Evolutionary conservation across 2,888 invertebrate genomes (phyloP).

Genomic region (Monoplex corrugatus): DNA sequence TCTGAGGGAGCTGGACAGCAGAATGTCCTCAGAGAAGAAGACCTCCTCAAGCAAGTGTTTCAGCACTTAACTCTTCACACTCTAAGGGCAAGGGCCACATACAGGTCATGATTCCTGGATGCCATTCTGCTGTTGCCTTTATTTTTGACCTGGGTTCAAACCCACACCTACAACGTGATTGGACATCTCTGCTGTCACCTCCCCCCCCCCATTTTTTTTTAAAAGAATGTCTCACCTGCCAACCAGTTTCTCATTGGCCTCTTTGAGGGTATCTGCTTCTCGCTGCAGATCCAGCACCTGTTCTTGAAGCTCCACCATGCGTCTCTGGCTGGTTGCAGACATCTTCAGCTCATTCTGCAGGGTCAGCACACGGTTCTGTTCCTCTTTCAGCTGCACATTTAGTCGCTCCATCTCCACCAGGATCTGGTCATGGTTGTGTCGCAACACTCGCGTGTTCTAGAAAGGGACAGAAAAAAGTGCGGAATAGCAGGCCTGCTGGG

Average conservation of each 20-base stretch:
- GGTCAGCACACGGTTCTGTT: constrained; percentile 77
- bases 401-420: constrained; percentile 80
- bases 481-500: no score
- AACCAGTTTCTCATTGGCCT: constrained; percentile 82
- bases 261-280: constrained; percentile 81
- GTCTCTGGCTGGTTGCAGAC: constrained; percentile 70
- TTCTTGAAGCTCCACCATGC: constrained; percentile 79
- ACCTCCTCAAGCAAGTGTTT: no score
- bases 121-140: no score
- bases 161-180: no score
- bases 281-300: constrained; percentile 77
- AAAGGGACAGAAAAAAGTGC: background rate
- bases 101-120: no score
- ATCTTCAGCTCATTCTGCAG: constrained; percentile 79
- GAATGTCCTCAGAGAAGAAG: no score
- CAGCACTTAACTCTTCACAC: no score
- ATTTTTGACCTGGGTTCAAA: no score
- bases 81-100: no score
- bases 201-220: no score
- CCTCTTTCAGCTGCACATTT: constrained; percentile 79
- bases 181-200: no score
- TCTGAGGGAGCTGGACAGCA: no score
- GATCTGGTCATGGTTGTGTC: constrained; percentile 79
- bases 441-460: constrained; percentile 79
- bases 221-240: constrained; percentile 78